Evolutionary conservation across 2,888 invertebrate genomes (phyloP).

Genomic region (Ptychoptera albimana): DNA sequence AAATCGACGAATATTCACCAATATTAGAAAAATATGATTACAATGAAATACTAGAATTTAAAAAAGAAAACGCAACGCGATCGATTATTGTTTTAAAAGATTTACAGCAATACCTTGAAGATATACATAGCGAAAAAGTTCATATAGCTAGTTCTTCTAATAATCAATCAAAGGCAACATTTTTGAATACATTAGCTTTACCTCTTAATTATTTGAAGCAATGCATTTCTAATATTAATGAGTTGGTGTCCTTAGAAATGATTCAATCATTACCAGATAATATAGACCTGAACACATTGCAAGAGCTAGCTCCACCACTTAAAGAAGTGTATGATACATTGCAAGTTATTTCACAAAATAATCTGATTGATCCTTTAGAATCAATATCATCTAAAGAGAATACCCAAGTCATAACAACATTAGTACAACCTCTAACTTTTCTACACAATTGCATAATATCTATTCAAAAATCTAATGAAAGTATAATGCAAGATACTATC

Average conservation of each 20-base stretch:
- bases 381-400: constrained; percentile 12
- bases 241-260: constrained; percentile 12
- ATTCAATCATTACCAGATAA: constrained; percentile 9
- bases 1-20: too few species aligned
- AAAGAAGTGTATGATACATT: constrained; percentile 13
- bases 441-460: constrained; percentile 9
- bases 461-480: constrained; percentile 6
- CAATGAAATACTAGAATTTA: not conserved
- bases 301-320: constrained; percentile 17
- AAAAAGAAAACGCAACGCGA: too few species aligned
- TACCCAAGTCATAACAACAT: constrained; percentile 6
- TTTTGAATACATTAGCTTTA: constrained; percentile 18
- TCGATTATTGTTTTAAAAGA: not conserved
- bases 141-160: constrained; percentile 12
- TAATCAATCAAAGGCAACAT: constrained; percentile 15
- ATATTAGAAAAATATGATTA: not conserved
- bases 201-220: constrained; percentile 22
- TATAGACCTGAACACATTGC: constrained; percentile 12
- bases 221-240: constrained; percentile 22
- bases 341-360: constrained; percentile 21
- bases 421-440: constrained; percentile 10
- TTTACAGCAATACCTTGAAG: constrained; percentile 1
- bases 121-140: not conserved
- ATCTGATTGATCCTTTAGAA: constrained; percentile 25
- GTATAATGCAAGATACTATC: too few species aligned